Evolutionary conservation across 2,888 invertebrate genomes (phyloP).

Genomic region (Nymphalis c-album): DNA sequence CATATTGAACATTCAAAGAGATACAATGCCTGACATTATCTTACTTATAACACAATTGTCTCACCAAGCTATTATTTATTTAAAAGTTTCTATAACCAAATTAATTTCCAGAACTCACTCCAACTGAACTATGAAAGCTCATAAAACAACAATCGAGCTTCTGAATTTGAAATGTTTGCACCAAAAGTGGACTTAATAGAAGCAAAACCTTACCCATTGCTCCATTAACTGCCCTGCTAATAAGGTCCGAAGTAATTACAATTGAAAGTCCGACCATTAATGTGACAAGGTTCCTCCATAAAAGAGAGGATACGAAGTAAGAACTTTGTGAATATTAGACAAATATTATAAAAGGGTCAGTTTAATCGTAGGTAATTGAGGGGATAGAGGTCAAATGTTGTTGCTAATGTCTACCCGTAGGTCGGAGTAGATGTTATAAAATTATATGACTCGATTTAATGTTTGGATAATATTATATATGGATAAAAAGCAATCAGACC

Average conservation of each 20-base stretch:
- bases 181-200: constrained; percentile 20
- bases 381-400: constrained; percentile 27
- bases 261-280: constrained; percentile 40
- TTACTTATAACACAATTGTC: no score
- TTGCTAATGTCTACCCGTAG: constrained; percentile 19
- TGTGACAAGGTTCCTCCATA: constrained; percentile 46
- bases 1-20: no score
- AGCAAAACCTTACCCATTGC: constrained; percentile 15
- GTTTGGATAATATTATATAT: constrained; percentile 17
- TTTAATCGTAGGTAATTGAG: constrained; percentile 35
- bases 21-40: no score
- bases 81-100: not conserved
- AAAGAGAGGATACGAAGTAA: constrained; percentile 39
- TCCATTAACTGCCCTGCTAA: constrained; percentile 41
- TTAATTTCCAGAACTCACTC: not conserved
- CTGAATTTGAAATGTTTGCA: constrained; percentile 25
- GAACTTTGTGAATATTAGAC: constrained; percentile 45
- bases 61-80: no score
- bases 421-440: constrained; percentile 26
- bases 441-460: constrained; percentile 23
- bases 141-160: constrained; percentile 30
- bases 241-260: constrained; percentile 39
- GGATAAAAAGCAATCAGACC: constrained; percentile 3
- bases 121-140: constrained; percentile 23
- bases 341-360: constrained; percentile 47